These are phyloP conservation scores for Mya arenaria DNA, from an alignment of 1,140 invertebrate species.

Conservation along the genomic window DNA sequence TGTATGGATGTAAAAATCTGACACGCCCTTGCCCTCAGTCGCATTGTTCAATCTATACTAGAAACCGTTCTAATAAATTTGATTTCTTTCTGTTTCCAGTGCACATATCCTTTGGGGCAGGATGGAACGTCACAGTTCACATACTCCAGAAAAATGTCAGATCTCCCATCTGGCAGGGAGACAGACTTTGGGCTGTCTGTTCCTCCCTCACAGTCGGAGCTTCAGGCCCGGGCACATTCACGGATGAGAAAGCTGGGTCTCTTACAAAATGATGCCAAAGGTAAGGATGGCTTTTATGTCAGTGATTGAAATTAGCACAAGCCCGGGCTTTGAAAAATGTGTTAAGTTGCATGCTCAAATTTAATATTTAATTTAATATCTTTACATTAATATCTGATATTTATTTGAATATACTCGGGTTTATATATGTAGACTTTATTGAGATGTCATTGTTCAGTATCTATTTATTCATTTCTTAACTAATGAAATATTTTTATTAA, in stretches of 20 bases:
- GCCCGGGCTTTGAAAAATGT: background rate
- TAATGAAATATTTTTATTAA: too few relatives aligned
- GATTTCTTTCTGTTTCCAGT: constrained; percentile 30
- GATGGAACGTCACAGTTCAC: background rate
- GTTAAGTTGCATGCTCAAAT: background rate
- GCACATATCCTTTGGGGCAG: constrained; percentile 9
- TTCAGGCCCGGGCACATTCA: constrained; percentile 2
- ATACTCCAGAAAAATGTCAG: background rate
- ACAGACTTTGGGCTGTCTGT: background rate
- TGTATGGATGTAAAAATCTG: too few relatives aligned
- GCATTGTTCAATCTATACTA: too few relatives aligned
- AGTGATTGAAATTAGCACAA: background rate
- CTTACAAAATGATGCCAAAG: constrained; percentile 21
- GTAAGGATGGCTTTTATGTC: background rate
- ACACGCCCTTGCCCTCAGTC: too few relatives aligned
- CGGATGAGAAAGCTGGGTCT: constrained; percentile 9
- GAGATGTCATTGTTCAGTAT: too few relatives aligned
- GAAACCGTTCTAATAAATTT: too few relatives aligned
- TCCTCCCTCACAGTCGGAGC: background rate
- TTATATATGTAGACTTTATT: too few relatives aligned
- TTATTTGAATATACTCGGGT: too few relatives aligned
- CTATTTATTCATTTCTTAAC: too few relatives aligned
- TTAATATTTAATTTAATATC: background rate
- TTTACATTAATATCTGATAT: background rate
- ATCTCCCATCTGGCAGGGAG: background rate